Evolutionary conservation across 2,797 vertebrate species (phyloP).

Genomic region (Novumbra hubbsi): DNA sequence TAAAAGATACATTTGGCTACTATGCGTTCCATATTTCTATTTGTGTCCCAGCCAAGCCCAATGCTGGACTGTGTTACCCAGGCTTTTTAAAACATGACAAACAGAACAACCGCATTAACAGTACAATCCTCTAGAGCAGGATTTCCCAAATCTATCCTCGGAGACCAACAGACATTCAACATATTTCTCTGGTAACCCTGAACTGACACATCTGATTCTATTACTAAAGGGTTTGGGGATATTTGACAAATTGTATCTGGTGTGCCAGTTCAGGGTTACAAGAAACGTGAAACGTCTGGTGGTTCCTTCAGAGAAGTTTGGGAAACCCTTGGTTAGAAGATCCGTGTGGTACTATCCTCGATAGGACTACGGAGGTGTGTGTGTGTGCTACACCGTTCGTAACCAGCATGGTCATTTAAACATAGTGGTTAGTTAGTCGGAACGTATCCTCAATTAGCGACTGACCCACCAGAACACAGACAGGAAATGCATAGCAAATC

Average conservation of each 20-base stretch:
- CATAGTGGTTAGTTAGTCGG: slow-evolving; percentile 43
- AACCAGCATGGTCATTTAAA: slow-evolving; percentile 57
- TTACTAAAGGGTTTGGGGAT: too few species aligned
- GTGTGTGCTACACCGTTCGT: slow-evolving; percentile 11
- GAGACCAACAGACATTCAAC: too few species aligned
- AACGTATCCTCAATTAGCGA: slow-evolving; percentile 37
- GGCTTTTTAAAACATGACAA: slow-evolving; percentile 33
- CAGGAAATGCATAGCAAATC: slow-evolving; percentile 61
- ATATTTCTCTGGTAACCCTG: too few species aligned
- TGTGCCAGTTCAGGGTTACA: too few species aligned
- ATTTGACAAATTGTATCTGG: too few species aligned
- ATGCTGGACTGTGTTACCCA: slow-evolving; percentile 39
- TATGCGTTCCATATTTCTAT: not conserved
- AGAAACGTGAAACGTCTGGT: too few species aligned
- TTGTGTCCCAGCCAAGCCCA: not conserved
- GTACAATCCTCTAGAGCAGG: slow-evolving; percentile 23
- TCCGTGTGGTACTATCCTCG: too few species aligned
- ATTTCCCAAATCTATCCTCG: too few species aligned
- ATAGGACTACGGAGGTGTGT: slow-evolving; percentile 12
- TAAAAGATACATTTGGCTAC: not conserved
- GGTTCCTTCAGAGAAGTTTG: too few species aligned
- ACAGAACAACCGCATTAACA: slow-evolving; percentile 48
- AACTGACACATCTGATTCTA: too few species aligned
- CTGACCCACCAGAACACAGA: slow-evolving; percentile 47
- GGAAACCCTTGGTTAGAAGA: too few species aligned